Evolutionary conservation across 2,797 vertebrate genomes (phyloP).

Genomic region (Acipenser oxyrinchus): DNA sequence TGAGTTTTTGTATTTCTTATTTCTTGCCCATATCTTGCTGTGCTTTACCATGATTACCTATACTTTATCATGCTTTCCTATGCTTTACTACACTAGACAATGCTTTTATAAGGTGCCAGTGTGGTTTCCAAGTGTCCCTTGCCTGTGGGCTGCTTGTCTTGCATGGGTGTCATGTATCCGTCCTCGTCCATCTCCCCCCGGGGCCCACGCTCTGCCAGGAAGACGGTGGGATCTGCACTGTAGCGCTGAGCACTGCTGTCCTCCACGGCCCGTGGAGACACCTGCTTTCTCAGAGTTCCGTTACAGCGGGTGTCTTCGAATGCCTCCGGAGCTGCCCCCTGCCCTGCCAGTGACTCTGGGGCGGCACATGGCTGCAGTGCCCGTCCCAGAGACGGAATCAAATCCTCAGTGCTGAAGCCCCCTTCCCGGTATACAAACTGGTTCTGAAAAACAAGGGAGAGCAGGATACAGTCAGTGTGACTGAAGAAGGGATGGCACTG

Average conservation of each 20-base stretch:
- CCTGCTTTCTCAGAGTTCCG: slow-evolving; percentile 78
- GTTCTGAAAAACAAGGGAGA: slow-evolving; percentile 55
- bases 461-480: background rate
- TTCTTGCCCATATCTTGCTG: too few relatives aligned
- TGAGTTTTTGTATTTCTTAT: too few relatives aligned
- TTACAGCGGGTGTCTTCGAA: slow-evolving; percentile 83
- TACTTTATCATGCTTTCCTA: background rate
- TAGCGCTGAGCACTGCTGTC: slow-evolving; percentile 82
- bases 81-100: background rate
- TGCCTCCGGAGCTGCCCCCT: slow-evolving; percentile 51
- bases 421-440: slow-evolving; percentile 88
- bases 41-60: too few relatives aligned
- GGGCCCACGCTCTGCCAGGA: slow-evolving; percentile 66
- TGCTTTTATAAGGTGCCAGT: background rate
- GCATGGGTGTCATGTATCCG: slow-evolving; percentile 88
- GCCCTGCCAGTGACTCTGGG: slow-evolving; percentile 62
- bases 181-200: slow-evolving; percentile 78
- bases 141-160: slow-evolving; percentile 88
- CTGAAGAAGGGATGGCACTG: background rate
- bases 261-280: slow-evolving; percentile 54
- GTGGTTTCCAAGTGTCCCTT: slow-evolving; percentile 15
- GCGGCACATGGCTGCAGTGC: slow-evolving; percentile 41
- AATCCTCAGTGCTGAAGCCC: slow-evolving; percentile 35
- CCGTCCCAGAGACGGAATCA: too few relatives aligned
- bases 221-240: slow-evolving; percentile 86